Evolutionary conservation across 2,888 invertebrate species (phyloP).

Genomic region (Notodonta dromedarius): DNA sequence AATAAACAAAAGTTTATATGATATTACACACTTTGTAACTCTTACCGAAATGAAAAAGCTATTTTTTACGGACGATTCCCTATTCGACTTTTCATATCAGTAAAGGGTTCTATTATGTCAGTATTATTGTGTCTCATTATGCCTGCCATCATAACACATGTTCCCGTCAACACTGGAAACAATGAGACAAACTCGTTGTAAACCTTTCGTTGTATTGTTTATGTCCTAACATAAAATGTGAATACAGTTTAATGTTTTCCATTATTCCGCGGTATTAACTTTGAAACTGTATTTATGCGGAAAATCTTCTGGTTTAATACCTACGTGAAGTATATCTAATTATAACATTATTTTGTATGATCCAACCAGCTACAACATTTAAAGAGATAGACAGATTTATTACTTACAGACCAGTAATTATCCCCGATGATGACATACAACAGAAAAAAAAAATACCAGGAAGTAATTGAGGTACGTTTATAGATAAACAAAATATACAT

Average conservation of each 20-base stretch:
- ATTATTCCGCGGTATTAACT: neutral
- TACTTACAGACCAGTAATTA: no score
- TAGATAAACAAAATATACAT: no score
- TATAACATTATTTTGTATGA: no score
- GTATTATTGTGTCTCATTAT: neutral
- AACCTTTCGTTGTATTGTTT: neutral
- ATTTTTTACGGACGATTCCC: neutral
- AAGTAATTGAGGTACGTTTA: no score
- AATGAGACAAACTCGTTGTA: neutral
- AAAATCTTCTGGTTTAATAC: no score
- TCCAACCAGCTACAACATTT: no score
- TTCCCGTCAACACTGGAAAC: neutral
- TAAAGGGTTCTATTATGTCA: neutral
- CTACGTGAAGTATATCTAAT: no score
- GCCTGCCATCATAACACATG: neutral
- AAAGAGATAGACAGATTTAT: no score
- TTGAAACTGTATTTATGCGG: neutral
- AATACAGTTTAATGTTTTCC: neutral
- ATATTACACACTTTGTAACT: no score
- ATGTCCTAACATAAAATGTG: neutral
- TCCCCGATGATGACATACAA: no score
- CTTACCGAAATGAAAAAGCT: neutral
- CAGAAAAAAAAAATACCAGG: no score
- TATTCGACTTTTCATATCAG: constrained; percentile 3
- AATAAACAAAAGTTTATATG: no score